phyloP scores from a whole-genome alignment of 2,797 vertebrate species.

The Lycodopsis pacificus region DNA sequence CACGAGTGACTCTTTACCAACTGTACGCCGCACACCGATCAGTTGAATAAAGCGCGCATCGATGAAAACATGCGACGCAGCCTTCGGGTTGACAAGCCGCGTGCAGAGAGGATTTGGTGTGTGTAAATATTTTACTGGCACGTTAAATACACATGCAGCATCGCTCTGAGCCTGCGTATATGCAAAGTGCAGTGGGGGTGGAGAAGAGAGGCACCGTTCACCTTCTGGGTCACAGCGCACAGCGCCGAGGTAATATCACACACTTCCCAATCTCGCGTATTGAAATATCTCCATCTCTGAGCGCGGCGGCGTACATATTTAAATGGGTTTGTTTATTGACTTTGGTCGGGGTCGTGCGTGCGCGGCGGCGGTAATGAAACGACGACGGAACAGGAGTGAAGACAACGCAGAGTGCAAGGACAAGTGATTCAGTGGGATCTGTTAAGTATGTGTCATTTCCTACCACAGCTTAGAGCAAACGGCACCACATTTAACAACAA shows the following conservation, averaged over 20 bases:
- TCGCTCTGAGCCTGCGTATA: conserved; percentile 58
- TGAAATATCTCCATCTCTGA: conserved; percentile 69
- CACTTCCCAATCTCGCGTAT: conserved; percentile 65
- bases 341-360: conserved; percentile 56
- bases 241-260: conserved; percentile 59
- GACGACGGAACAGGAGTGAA: conserved; percentile 44
- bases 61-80: conserved; percentile 5
- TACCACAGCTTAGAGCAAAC: background rate
- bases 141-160: conserved; percentile 52
- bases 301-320: conserved; percentile 40
- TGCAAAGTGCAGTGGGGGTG: conserved; percentile 51
- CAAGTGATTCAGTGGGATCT: conserved; percentile 43
- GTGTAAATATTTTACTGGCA: conserved; percentile 52
- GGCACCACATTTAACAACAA: background rate
- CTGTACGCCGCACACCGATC: conserved; percentile 15
- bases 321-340: conserved; percentile 78
- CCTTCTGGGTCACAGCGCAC: conserved; percentile 71
- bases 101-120: conserved; percentile 27
- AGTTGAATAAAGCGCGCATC: conserved; percentile 20
- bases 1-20: conserved; percentile 13
- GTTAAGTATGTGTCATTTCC: conserved; percentile 23
- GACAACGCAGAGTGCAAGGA: conserved; percentile 42
- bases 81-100: conserved; percentile 29
- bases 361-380: conserved; percentile 65
- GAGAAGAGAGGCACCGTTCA: conserved; percentile 52